phyloP scores from a whole-genome alignment of 2,888 invertebrate species.

The Macaria notata region DNA sequence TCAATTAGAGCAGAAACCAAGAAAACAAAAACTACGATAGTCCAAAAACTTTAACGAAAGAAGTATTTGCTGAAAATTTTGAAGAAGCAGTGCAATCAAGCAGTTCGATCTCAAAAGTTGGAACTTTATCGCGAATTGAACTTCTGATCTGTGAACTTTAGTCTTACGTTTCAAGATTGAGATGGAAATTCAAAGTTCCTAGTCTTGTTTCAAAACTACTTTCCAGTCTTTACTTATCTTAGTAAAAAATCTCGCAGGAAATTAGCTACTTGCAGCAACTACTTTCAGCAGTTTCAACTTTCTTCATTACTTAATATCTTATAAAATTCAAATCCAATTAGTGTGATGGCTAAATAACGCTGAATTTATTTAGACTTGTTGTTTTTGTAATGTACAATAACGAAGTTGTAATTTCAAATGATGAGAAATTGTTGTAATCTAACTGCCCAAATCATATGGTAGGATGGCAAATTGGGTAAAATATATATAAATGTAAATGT shows the following conservation, averaged over 20 bases:
- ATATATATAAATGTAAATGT: too few species aligned
- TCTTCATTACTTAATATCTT: conserved; percentile 2
- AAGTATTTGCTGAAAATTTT: conserved; percentile 62
- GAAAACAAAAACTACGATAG: background rate
- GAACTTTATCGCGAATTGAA: conserved; percentile 60
- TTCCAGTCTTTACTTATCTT: conserved; percentile 29
- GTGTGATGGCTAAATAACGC: too few species aligned
- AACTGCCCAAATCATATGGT: too few species aligned
- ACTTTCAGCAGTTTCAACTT: conserved; percentile 3
- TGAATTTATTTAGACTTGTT: too few species aligned
- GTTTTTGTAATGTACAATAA: too few species aligned
- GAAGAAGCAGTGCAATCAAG: conserved; percentile 68
- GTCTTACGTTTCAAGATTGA: conserved; percentile 57
- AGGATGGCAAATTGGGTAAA: too few species aligned
- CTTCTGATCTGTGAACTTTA: conserved; percentile 57
- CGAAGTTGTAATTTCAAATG: too few species aligned
- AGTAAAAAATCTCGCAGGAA: conserved; percentile 11
- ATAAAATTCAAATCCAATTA: too few species aligned
- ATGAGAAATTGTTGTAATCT: too few species aligned
- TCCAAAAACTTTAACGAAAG: conserved; percentile 14
- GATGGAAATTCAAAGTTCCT: conserved; percentile 68
- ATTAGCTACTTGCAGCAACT: conserved; percentile 11
- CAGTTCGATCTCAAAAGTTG: conserved; percentile 58
- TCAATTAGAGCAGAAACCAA: background rate
- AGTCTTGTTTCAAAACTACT: conserved; percentile 54